Evolutionary conservation across 2,888 invertebrate genomes (phyloP), one percentile per base, ranked within the genome.

Genomic region (Ennomos erosarius): DNA sequence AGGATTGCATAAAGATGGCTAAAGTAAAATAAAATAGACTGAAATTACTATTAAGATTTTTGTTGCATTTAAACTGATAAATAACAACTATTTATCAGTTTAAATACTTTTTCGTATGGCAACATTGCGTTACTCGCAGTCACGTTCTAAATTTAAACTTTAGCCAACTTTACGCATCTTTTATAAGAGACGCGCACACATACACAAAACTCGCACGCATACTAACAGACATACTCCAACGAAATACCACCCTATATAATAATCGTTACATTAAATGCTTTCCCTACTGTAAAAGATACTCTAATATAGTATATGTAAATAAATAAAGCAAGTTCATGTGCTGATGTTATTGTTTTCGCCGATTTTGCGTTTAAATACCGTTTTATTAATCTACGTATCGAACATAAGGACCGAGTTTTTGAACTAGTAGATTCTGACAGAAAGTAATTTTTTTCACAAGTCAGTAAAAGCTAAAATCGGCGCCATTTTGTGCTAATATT

Each of bases 201-300:
- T 44, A 62, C 59, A 43, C 12, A 26, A 26, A 26, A 26, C 6
- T 26, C 26, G 26, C 26, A 26, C 26, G 26, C 26, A 26, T 6
- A 26, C 42, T 54, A 13, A 57, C 63, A 64, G 38, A 62, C 67
- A 65, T 57, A 67, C 63, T 58, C 74, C 69, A 73, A 81, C 80
- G 78, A 82, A 78, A 73, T 72, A 78, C 78, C 79, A 72, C 78
- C 76, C 80, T 77, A 77, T 65, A 74, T 60, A n/a, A 55, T 59
- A 59, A 54, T 51, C 67, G 79, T 83, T 82, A 58, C 77, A 82
- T 83, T 89, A 89, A 90, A 89, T 89, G 89, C 90, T 83, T 84
- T 64, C 68, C 70, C 73, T 74, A 71, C 73, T 67, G 80, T 77
- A 77, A 76, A 75, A 78, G 77, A 64, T 66, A 66, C 45, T 63